phyloP scores from a whole-genome alignment of 2,797 vertebrate genomes.

The Rhabdomys pumilio region DNA sequence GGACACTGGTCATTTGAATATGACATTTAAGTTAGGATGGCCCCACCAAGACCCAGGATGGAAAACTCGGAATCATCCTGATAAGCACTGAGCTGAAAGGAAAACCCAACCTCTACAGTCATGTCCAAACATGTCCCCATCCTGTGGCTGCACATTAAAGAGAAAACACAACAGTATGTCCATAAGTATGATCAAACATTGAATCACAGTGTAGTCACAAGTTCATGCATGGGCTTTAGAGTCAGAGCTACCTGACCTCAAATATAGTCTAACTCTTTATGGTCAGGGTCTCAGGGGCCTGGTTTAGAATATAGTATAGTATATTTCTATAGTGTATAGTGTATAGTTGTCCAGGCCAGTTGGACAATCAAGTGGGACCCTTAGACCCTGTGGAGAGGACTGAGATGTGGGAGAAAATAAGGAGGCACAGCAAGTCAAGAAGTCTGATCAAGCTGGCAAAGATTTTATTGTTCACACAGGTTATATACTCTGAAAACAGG shows the following conservation, averaged over 20 bases:
- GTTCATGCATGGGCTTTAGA: neutral
- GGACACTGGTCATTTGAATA: neutral
- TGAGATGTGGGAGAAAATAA: too few species aligned
- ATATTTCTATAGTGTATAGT: too few species aligned
- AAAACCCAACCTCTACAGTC: neutral
- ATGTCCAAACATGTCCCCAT: neutral
- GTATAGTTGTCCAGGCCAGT: too few species aligned
- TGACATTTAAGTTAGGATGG: neutral
- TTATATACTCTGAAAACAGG: too few species aligned
- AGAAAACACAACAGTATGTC: neutral
- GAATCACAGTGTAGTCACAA: neutral
- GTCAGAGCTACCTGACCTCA: neutral
- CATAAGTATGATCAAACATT: neutral
- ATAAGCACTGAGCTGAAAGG: neutral
- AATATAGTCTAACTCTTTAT: neutral
- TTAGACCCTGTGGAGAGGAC: too few species aligned
- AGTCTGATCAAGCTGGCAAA: too few species aligned
- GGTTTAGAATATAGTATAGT: too few species aligned
- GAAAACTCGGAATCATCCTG: neutral
- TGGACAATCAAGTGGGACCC: too few species aligned
- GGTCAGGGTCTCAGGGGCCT: neutral
- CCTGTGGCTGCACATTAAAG: neutral
- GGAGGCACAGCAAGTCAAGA: too few species aligned
- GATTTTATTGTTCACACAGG: too few species aligned
- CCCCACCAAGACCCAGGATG: neutral